Base-by-base conservation (phyloP, 2,113 vertebrate genomes). In the Jacana jacana region DNA sequence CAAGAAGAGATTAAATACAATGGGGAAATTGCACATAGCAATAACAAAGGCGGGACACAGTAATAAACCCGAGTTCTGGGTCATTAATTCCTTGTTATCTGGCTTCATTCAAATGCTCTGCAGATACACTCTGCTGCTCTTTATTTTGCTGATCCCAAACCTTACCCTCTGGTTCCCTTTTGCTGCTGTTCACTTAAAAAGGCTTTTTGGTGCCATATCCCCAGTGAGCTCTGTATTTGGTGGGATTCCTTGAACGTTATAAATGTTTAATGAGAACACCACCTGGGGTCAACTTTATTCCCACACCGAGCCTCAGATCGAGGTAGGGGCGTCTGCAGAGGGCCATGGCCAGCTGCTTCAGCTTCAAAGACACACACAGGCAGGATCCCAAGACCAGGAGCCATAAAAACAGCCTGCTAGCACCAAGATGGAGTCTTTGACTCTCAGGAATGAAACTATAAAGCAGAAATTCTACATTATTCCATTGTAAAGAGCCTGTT, bases 271-370 rank as follows among this genome's bases (percentile, higher is more conserved):
- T 12, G 64, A 40, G 58, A 66, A 31, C 8, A 48, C 27, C 7
- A 46, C 24, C 2, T 3, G 17, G 31, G 30, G 13, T 49, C 28
- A 25, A 42, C 49, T 39, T 1, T 16, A 13, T 42, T 39, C 13
- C 42, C 30, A 20, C 10, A 5, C 27, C 0, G 1, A 54, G 79
- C 7, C 27, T 7, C 5, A 8, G n/a, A 33, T 28, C 22, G 33
- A 23, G 49, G 13, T 11, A 10, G 75, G 13, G 22, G 30, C 0
- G 2, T 14, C 25, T 64, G 49, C 39, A 73, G 39, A 57, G 42
- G 15, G 35, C 48, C 42, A 19, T 54, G 70, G 16, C 46, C n/a
- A 39, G 35, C 19, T 14, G 14, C 23, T 70, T 48, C 64, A 90
- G 37, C 37, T 15, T 46, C 12, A 31, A 39, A 57, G 31, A 72